These are phyloP conservation scores for Campylorhamphus procurvoides DNA, from an alignment of 2,113 vertebrate genomes.

Conservation along the genomic window DNA sequence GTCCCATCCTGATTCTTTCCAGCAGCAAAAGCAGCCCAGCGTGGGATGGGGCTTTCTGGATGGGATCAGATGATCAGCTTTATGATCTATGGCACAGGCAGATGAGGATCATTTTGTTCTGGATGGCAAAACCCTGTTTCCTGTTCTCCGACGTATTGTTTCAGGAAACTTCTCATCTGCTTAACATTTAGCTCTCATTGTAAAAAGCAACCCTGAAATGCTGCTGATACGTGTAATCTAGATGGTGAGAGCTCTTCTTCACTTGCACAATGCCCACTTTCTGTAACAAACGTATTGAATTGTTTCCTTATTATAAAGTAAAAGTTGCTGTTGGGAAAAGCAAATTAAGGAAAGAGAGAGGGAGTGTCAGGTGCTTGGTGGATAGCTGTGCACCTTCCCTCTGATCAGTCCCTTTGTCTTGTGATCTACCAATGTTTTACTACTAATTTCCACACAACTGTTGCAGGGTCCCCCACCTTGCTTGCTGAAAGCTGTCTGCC, in stretches of 20 bases:
- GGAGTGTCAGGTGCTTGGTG: background rate
- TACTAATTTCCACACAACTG: background rate
- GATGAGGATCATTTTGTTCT: background rate
- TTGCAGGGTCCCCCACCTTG: background rate
- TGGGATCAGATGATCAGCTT: background rate
- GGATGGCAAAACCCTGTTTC: background rate
- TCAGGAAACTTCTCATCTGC: slow-evolving; percentile 17
- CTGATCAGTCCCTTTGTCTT: background rate
- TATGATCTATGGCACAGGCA: background rate
- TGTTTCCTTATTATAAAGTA: background rate
- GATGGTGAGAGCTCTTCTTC: background rate
- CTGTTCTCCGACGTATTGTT: background rate
- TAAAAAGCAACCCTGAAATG: background rate
- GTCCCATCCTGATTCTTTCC: background rate
- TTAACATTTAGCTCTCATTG: background rate
- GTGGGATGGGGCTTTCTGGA: background rate
- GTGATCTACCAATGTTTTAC: background rate
- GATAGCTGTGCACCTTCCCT: background rate
- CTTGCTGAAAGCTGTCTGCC: background rate
- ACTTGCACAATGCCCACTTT: background rate
- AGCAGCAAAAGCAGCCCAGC: background rate
- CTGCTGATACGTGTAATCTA: background rate
- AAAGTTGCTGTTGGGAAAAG: background rate
- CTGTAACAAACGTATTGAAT: background rate
- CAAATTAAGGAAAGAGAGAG: background rate